These are phyloP conservation scores for Leptinotarsa undecemlineata DNA, from an alignment of 1,140 invertebrate genomes.

Conservation along the genomic window DNA sequence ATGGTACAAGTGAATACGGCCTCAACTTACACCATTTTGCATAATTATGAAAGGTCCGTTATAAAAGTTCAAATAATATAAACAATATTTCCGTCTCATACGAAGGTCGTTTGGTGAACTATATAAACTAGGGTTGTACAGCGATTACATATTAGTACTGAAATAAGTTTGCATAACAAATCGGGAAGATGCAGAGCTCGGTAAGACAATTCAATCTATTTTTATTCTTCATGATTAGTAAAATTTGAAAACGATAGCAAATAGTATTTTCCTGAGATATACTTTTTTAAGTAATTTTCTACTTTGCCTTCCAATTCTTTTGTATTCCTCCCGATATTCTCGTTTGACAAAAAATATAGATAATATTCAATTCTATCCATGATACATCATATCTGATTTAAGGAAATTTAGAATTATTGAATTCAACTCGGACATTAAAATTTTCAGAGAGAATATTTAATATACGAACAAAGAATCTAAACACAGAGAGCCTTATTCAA, in stretches of 20 bases:
- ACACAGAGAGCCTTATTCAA: too few relatives aligned
- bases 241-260: too few relatives aligned
- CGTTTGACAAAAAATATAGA: neutral
- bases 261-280: neutral
- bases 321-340: neutral
- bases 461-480: too few relatives aligned
- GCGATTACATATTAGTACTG: neutral
- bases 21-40: conserved; percentile 9
- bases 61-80: conserved; percentile 15
- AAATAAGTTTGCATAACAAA: conserved; percentile 7
- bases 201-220: neutral
- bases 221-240: neutral
- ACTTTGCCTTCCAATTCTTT: neutral
- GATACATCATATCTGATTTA: neutral
- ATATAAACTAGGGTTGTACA: conserved; percentile 16
- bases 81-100: conserved; percentile 11
- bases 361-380: neutral
- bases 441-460: too few relatives aligned
- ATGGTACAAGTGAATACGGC: neutral
- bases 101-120: conserved; percentile 17
- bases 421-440: too few relatives aligned
- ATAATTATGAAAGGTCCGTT: conserved; percentile 18
- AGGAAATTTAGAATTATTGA: too few relatives aligned
- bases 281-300: neutral
- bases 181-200: conserved; percentile 13